Evolutionary conservation across 1,140 invertebrate species (phyloP), one percentile per base, ranked within the genome.

Genomic region (Neodiprion pinetum): DNA sequence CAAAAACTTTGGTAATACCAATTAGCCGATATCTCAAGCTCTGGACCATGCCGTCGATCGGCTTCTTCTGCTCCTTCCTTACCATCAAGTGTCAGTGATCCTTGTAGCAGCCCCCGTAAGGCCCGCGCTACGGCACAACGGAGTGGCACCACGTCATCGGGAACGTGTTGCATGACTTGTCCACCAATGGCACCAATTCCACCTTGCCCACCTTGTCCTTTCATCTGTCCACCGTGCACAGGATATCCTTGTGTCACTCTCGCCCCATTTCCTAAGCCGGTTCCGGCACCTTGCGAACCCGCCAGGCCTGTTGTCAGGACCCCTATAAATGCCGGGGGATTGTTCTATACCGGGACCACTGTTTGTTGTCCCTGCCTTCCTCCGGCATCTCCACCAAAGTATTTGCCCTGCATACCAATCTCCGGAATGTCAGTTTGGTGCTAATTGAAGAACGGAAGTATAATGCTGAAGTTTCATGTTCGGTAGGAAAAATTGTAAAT

Each of bases 211-310:
- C 77, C 76, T 4, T 72, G 78, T 1, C 74, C 77, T 21, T 77
- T 61, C 61, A 72, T 75, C n/a, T 77, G 76, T 28, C 72, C 74
- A n/a, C 78, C 53, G 11, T 61, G 53, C 53, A 61, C 53, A 5
- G 53, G 53, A 61, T 61, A 61, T 17, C 78, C 75, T 0, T 77
- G 75, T 14, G 61, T 78, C 14, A 76, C 72, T n/a, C 72, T 68
- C 9, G 75, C 75, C 40, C 66, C 77, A 14, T 21, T 76, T 28
- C 77, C 77, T 23, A 76, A 76, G 17, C 75, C 77, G 49, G 75
- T 76, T 2, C 75, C 75, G 10, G 77, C 75, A 12, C 75, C 77
- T 40, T 68, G 21, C 9, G 77, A 78, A 65, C 48, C 71, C 9
- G 14, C 48, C 9, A 69, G 71, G 17, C 75, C 77, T 9, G 50